Evolutionary conservation across 2,797 vertebrate species (phyloP).

Genomic region (Atherinosoma microstoma): DNA sequence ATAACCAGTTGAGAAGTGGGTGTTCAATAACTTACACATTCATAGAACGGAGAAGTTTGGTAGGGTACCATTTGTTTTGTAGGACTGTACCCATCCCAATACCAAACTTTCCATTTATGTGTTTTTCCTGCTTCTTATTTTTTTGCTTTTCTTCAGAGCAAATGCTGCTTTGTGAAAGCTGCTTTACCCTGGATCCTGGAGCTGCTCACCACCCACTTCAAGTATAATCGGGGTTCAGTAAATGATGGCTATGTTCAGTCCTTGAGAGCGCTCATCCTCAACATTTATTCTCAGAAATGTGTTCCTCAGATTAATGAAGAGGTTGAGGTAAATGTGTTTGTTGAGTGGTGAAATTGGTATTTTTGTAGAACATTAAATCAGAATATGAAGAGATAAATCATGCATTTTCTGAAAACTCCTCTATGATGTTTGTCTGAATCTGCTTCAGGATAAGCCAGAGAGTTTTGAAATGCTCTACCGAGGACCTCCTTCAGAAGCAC

Average conservation of each 20-base stretch:
- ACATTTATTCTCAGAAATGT: conserved; percentile 85
- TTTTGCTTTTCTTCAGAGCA: conserved; percentile 73
- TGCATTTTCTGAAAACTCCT: too few species aligned
- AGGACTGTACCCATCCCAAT: background rate
- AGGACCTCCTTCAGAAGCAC: conserved; percentile 76
- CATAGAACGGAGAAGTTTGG: conserved; percentile 82
- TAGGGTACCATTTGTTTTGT: conserved; percentile 61
- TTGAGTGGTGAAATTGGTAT: background rate
- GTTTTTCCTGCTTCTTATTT: conserved; percentile 10
- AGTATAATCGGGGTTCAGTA: conserved; percentile 77
- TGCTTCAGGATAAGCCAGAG: conserved; percentile 79
- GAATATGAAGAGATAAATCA: conserved; percentile 3
- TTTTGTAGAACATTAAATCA: conserved; percentile 1
- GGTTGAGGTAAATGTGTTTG: conserved; percentile 76
- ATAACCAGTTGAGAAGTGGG: conserved; percentile 82
- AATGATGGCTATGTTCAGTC: conserved; percentile 80
- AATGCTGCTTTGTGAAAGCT: conserved; percentile 86
- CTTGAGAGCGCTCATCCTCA: conserved; percentile 80
- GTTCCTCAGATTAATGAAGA: conserved; percentile 84
- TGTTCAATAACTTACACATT: conserved; percentile 84
- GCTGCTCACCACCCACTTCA: conserved; percentile 81
- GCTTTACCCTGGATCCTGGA: conserved; percentile 84
- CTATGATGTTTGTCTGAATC: conserved; percentile 27
- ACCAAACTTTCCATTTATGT: background rate
- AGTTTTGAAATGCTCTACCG: conserved; percentile 77